Evolutionary conservation across 2,888 invertebrate genomes (phyloP).

Genomic region (Oasisia sp.): DNA sequence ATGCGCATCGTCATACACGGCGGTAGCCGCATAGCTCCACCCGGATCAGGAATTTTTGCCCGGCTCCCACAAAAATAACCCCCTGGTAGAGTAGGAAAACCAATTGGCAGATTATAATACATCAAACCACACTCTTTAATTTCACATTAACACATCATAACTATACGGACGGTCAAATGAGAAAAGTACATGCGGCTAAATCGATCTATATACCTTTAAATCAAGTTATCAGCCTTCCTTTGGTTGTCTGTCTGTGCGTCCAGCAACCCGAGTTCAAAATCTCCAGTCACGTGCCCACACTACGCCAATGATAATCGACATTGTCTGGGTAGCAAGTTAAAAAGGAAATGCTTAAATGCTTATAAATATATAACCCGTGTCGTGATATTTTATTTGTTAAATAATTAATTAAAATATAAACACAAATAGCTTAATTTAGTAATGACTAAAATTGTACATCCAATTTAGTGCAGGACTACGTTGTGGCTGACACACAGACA

Average conservation of each 20-base stretch:
- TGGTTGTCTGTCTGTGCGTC: constrained; percentile 23
- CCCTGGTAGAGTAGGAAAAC: neutral
- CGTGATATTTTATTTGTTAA: neutral
- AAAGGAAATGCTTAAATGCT: neutral
- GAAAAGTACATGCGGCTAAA: neutral
- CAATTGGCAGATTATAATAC: neutral
- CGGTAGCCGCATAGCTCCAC: constrained; percentile 7
- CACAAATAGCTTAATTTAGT: neutral
- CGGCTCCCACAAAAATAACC: neutral
- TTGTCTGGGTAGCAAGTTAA: neutral
- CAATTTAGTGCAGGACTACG: constrained; percentile 7
- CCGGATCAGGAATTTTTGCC: constrained; percentile 17
- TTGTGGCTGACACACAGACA: neutral
- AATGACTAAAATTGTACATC: neutral
- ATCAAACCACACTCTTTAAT: neutral
- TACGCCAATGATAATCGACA: constrained; percentile 7
- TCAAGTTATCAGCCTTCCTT: constrained; percentile 17
- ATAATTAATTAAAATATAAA: neutral
- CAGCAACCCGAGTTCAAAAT: constrained; percentile 22
- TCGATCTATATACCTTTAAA: constrained; percentile 5
- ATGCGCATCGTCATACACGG: neutral
- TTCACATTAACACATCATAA: constrained; percentile 10
- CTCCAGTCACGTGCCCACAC: constrained; percentile 20
- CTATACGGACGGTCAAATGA: neutral
- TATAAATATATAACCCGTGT: neutral